phyloP scores from a whole-genome alignment of 2,797 vertebrate species.

The Sardinella longiceps region DNA sequence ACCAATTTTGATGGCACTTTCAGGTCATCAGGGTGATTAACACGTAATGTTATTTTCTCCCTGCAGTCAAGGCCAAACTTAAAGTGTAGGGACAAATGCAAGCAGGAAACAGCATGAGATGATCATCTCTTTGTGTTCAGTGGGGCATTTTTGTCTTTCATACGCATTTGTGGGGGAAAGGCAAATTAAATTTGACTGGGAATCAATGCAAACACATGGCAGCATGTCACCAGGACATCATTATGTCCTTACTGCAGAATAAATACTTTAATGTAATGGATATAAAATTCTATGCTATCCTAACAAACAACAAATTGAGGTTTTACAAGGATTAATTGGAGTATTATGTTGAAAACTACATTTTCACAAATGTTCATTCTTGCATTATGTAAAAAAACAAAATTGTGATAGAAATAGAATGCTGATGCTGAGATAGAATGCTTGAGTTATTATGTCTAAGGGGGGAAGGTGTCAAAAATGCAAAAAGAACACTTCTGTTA shows the following conservation, averaged over 20 bases:
- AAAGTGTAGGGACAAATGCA: background rate
- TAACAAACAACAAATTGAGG: background rate
- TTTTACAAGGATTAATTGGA: too few relatives aligned
- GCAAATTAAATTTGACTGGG: background rate
- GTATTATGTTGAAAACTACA: too few relatives aligned
- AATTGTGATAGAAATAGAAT: too few relatives aligned
- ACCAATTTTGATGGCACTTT: conserved; percentile 48
- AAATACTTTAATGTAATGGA: background rate
- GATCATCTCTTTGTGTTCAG: background rate
- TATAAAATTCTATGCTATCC: background rate
- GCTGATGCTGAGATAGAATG: too few relatives aligned
- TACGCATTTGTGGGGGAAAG: background rate
- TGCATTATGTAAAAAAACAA: too few relatives aligned
- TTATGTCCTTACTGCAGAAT: background rate
- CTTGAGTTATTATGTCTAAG: too few relatives aligned
- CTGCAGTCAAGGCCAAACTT: background rate
- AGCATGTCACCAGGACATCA: background rate
- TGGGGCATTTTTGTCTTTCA: background rate
- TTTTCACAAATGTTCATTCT: too few relatives aligned
- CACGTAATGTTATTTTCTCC: conserved; percentile 32
- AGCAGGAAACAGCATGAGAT: background rate
- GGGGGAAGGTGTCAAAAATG: too few relatives aligned
- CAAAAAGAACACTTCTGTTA: too few relatives aligned
- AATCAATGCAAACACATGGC: background rate
- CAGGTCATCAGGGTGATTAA: conserved; percentile 48